Evolutionary conservation across 2,888 invertebrate genomes (phyloP).

Genomic region (Neoascia interrupta): DNA sequence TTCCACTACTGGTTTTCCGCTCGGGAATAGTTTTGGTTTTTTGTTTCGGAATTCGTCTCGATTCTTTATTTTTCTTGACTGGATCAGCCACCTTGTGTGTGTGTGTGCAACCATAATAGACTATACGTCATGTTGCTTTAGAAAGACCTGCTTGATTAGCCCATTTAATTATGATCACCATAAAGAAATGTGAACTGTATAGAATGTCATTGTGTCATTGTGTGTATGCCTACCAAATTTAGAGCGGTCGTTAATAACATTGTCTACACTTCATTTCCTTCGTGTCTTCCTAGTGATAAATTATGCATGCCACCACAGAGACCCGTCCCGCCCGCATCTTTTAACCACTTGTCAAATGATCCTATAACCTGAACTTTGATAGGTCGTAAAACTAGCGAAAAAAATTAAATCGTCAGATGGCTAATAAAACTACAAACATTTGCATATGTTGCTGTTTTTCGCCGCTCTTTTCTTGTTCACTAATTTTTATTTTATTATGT

Average conservation of each 20-base stretch:
- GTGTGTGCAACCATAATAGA: constrained; percentile 37
- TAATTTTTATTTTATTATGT: constrained; percentile 18
- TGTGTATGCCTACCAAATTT: constrained; percentile 18
- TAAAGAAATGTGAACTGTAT: constrained; percentile 27
- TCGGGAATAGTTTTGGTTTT: constrained; percentile 24
- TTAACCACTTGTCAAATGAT: constrained; percentile 31
- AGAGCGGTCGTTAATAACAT: constrained; percentile 42
- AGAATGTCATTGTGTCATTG: constrained; percentile 2
- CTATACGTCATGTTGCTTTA: constrained; percentile 20
- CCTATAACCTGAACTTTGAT: constrained; percentile 39
- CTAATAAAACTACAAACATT: constrained; percentile 21
- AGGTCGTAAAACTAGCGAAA: constrained; percentile 48
- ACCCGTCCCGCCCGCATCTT: neutral
- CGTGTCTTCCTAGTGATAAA: constrained; percentile 39
- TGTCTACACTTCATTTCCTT: constrained; percentile 44
- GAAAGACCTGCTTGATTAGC: constrained; percentile 50
- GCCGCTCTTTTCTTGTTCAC: constrained; percentile 3
- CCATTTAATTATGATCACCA: constrained; percentile 59
- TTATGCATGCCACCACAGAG: constrained; percentile 24
- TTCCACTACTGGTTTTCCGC: constrained; percentile 50
- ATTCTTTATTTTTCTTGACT: constrained; percentile 2
- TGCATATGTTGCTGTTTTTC: constrained; percentile 30
- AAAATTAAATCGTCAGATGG: constrained; percentile 33
- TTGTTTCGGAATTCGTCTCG: too few species aligned
- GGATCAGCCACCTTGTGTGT: constrained; percentile 9